These are phyloP conservation scores for Orius laevigatus DNA, from an alignment of 1,140 invertebrate genomes.

Conservation along the genomic window DNA sequence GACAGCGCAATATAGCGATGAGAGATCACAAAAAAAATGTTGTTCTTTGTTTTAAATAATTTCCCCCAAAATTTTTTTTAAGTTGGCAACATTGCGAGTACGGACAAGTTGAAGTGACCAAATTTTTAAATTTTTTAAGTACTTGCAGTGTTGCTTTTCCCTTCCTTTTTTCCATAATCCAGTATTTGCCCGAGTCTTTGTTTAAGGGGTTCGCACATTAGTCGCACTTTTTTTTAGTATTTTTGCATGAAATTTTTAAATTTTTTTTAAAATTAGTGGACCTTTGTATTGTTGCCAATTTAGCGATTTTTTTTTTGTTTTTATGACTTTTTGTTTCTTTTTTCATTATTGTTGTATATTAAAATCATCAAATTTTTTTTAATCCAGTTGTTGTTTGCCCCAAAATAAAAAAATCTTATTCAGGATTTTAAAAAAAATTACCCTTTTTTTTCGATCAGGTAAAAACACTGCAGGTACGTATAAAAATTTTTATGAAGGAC, in stretches of 20 bases:
- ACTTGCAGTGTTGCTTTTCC: conserved; percentile 22
- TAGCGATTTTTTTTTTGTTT: conserved; percentile 3
- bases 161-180: not conserved
- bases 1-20: conserved; percentile 20
- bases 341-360: conserved; percentile 1
- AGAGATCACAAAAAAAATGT: conserved; percentile 16
- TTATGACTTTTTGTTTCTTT: conserved; percentile 13
- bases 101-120: conserved; percentile 22
- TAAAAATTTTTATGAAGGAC: too few species aligned
- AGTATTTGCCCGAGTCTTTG: conserved; percentile 13
- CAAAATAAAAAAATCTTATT: not conserved
- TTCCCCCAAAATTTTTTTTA: not conserved
- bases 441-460: not conserved
- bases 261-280: too few species aligned
- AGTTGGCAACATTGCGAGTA: conserved; percentile 20
- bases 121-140: conserved; percentile 13
- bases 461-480: not conserved
- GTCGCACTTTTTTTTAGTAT: not conserved
- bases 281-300: too few species aligned
- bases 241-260: not conserved
- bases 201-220: conserved; percentile 2
- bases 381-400: not conserved
- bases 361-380: conserved; percentile 1
- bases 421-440: not conserved
- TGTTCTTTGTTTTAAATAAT: conserved; percentile 7